phyloP scores from a whole-genome alignment of 2,888 invertebrate genomes.

The Lydus trimaculatus region DNA sequence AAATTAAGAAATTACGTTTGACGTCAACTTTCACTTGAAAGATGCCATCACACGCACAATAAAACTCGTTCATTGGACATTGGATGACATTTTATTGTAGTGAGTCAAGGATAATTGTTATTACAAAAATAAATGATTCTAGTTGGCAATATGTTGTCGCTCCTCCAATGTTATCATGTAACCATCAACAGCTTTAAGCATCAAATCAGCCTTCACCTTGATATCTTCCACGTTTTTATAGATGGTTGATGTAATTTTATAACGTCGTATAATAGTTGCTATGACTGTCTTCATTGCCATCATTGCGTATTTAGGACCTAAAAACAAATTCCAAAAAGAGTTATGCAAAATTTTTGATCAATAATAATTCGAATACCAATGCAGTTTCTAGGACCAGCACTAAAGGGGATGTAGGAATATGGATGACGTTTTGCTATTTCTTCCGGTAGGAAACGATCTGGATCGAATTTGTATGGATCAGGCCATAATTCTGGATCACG shows the following conservation, averaged over 20 bases:
- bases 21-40: too few relatives aligned
- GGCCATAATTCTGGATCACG: constrained; percentile 64
- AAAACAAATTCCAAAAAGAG: constrained; percentile 15
- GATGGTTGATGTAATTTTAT: constrained; percentile 47
- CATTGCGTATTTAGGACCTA: constrained; percentile 60
- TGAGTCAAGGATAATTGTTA: background rate
- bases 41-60: too few relatives aligned
- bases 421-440: constrained; percentile 59
- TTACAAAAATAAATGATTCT: background rate
- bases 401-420: constrained; percentile 63
- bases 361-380: constrained; percentile 55
- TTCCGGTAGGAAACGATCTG: constrained; percentile 67
- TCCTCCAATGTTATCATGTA: background rate
- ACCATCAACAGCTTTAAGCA: constrained; percentile 12
- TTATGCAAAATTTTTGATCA: too few relatives aligned
- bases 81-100: background rate
- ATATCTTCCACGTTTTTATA: constrained; percentile 44
- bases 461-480: constrained; percentile 66
- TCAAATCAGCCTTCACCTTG: constrained; percentile 16
- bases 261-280: constrained; percentile 54
- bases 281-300: constrained; percentile 59
- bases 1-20: too few relatives aligned
- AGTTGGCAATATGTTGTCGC: background rate
- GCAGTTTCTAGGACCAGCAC: constrained; percentile 63
- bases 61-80: background rate